A percentile compares a stretch with the other conserved stretches of the same genome.
phyloP scores from a whole-genome alignment of 2,888 invertebrate genomes.

The Drosophila peninsularis region DNA sequence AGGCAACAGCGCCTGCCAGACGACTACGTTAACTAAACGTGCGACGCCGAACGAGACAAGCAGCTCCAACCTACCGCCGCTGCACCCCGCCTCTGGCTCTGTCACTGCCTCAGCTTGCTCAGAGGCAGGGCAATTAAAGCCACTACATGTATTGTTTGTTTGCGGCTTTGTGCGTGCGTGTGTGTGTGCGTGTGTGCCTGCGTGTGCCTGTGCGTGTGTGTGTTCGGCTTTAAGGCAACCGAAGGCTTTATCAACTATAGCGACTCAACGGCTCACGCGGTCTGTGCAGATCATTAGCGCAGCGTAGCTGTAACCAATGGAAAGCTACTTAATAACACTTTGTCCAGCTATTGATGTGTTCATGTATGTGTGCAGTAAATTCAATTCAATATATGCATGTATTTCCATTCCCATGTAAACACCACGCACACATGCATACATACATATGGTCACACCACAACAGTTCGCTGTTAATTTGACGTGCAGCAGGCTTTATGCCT shows the following conservation, averaged over 20 bases:
- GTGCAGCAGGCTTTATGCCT: constrained; percentile 6
- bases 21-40: constrained; percentile 36
- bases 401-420: neutral
- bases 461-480: neutral
- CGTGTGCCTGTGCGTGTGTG: constrained; percentile 33
- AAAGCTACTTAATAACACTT: constrained; percentile 48
- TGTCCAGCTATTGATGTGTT: constrained; percentile 7
- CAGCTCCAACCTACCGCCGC: constrained; percentile 11
- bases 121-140: constrained; percentile 67
- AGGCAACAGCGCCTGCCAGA: constrained; percentile 29
- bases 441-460: neutral
- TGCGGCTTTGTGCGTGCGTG: constrained; percentile 7
- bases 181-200: constrained; percentile 5
- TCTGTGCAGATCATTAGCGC: constrained; percentile 63
- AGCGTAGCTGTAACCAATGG: constrained; percentile 41
- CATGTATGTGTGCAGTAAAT: constrained; percentile 5
- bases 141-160: constrained; percentile 31
- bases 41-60: constrained; percentile 46
- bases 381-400: constrained; percentile 4
- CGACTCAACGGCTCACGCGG: constrained; percentile 6
- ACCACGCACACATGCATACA: neutral
- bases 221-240: constrained; percentile 42
- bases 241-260: constrained; percentile 40
- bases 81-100: neutral
- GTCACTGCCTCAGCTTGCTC: constrained; percentile 11